Evolutionary conservation across 2,113 vertebrate species (phyloP).

Genomic region (cat (Felis catus)): DNA sequence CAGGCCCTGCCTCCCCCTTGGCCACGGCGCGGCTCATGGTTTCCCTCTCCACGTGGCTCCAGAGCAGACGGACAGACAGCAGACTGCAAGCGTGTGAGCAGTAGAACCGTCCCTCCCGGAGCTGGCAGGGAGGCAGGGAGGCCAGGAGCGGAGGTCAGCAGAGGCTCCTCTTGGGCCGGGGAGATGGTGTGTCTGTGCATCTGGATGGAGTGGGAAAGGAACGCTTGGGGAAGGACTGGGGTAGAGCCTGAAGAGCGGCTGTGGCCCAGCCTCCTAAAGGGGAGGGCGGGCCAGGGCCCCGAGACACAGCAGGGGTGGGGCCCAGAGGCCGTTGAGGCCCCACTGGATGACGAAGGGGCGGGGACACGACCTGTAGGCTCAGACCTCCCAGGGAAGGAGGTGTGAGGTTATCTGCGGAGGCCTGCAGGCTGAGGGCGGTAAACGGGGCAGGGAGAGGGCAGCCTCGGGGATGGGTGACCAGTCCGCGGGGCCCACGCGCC

Average conservation of each 20-base stretch:
- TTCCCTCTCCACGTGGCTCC: background rate
- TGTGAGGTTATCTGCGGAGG: background rate
- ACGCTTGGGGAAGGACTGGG: background rate
- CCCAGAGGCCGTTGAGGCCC: background rate
- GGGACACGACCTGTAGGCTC: background rate
- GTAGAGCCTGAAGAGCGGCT: background rate
- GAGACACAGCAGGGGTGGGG: background rate
- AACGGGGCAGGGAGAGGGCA: background rate
- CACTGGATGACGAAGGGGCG: background rate
- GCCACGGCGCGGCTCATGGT: background rate
- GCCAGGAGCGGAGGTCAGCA: background rate
- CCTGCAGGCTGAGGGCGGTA: background rate
- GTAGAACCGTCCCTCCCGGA: background rate
- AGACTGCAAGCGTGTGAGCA: background rate
- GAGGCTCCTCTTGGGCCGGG: background rate
- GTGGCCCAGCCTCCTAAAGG: background rate
- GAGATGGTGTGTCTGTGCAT: background rate
- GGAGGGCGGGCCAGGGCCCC: background rate
- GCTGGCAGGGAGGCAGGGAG: background rate
- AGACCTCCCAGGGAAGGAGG: background rate
- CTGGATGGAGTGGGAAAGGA: background rate
- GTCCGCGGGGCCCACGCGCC: background rate
- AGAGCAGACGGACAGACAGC: too few species aligned
- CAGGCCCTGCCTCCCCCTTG: background rate
- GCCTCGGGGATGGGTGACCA: background rate